Evolutionary conservation across 1,140 invertebrate species (phyloP).

Genomic region (Notospermus geniculatus): DNA sequence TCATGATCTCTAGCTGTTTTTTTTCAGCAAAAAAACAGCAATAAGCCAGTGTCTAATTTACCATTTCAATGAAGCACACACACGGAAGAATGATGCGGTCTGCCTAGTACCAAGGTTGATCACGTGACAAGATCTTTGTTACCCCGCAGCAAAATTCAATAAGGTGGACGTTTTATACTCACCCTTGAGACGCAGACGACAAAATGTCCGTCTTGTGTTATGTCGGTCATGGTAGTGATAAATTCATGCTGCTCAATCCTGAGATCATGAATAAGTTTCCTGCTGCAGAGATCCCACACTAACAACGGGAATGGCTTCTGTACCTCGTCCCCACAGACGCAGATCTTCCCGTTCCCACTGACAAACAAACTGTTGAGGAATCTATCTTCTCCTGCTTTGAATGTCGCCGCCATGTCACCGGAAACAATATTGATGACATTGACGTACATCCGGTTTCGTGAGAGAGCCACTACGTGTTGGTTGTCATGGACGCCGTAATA

Average conservation of each 20-base stretch:
- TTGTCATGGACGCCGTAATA: conserved; percentile 79
- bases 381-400: conserved; percentile 74
- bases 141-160: neutral
- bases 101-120: no score
- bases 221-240: conserved; percentile 76
- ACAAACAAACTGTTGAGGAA: conserved; percentile 85
- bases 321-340: conserved; percentile 87
- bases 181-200: conserved; percentile 64
- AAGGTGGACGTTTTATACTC: conserved; percentile 14
- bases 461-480: conserved; percentile 75
- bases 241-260: conserved; percentile 86
- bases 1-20: no score
- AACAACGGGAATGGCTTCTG: conserved; percentile 86
- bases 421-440: conserved; percentile 75
- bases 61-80: no score
- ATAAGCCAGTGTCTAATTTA: no score
- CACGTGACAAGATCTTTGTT: neutral
- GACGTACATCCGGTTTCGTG: conserved; percentile 85
- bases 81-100: no score
- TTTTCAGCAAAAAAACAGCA: no score
- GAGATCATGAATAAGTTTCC: conserved; percentile 81
- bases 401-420: conserved; percentile 80
- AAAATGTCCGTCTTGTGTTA: conserved; percentile 78
- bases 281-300: conserved; percentile 80
- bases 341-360: conserved; percentile 79